A percentile compares a stretch with the other conserved stretches of the same genome.
phyloP scores from a whole-genome alignment of 37 sponge, comb jelly and placozoan genomes.

The Hormiphora californensis region DNA sequence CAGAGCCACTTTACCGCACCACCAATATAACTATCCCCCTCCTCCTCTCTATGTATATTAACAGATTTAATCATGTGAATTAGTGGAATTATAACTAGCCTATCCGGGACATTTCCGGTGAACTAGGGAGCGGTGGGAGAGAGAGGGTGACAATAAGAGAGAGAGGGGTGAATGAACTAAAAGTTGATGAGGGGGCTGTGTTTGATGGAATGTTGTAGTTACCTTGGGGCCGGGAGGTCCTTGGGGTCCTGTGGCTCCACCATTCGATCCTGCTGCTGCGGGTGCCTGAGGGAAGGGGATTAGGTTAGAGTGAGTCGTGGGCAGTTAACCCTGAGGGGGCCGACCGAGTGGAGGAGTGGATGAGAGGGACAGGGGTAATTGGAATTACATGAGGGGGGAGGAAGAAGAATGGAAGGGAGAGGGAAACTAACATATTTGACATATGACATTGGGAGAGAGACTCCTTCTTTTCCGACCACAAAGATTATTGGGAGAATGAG shows the following conservation, averaged over 20 bases:
- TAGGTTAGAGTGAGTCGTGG: neutral
- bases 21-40: too few relatives aligned
- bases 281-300: neutral
- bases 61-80: too few relatives aligned
- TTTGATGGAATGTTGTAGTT: neutral
- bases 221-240: constrained; percentile 23
- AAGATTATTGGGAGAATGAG: neutral
- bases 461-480: neutral
- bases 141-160: neutral
- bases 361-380: neutral
- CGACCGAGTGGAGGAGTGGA: neutral
- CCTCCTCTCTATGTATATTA: too few relatives aligned
- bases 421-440: too few relatives aligned
- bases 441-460: neutral
- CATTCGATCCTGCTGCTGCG: neutral
- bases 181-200: neutral
- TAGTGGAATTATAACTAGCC: too few relatives aligned
- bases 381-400: neutral
- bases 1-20: too few relatives aligned
- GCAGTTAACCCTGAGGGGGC: neutral
- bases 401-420: too few relatives aligned
- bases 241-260: constrained; percentile 2
- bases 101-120: too few relatives aligned
- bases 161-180: neutral
- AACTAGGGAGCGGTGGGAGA: neutral